These are phyloP conservation scores for Acyrthosiphon pisum DNA, from an alignment of 1,140 invertebrate genomes.

Conservation along the genomic window DNA sequence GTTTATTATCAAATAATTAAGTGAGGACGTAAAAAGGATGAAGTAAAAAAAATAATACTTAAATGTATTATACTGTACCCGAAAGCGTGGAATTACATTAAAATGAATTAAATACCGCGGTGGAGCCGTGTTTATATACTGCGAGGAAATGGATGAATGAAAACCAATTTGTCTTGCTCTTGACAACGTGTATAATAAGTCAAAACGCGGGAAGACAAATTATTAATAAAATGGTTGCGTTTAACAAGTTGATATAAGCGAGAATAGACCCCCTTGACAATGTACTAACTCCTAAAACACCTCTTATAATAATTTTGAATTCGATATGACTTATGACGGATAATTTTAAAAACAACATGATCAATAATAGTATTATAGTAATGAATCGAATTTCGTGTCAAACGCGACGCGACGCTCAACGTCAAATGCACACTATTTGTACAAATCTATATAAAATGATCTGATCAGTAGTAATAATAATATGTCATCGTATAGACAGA, in stretches of 20 bases:
- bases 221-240: constrained; percentile 38
- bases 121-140: not conserved
- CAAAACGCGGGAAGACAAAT: constrained; percentile 18
- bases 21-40: not conserved
- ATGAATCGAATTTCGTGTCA: not conserved
- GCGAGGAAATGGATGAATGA: not conserved
- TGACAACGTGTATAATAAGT: constrained; percentile 21
- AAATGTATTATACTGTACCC: not conserved
- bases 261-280: not conserved
- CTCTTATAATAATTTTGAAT: not conserved
- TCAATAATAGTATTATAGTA: not conserved
- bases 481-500: not conserved
- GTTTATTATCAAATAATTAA: not conserved
- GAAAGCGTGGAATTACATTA: not conserved
- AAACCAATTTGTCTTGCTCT: constrained; percentile 11
- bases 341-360: not conserved
- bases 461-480: not conserved
- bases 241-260: constrained; percentile 12
- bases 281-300: not conserved
- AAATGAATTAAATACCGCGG: not conserved
- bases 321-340: not conserved
- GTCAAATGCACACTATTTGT: not conserved
- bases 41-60: not conserved
- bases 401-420: not conserved
- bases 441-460: not conserved